These are phyloP conservation scores for Glareola pratincola DNA, from an alignment of 2,113 vertebrate species.

Conservation along the genomic window DNA sequence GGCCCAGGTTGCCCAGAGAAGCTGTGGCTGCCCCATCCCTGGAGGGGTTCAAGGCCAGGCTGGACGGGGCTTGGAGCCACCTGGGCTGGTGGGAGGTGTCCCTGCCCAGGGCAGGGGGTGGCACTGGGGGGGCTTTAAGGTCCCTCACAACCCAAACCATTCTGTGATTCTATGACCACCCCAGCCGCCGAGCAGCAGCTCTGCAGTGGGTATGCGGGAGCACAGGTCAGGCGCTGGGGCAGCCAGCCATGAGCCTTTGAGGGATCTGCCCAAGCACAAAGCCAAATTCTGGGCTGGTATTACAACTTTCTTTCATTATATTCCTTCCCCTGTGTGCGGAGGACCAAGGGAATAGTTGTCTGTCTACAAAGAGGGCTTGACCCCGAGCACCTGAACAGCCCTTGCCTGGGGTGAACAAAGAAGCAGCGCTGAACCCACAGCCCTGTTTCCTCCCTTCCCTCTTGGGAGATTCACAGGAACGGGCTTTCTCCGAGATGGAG, in stretches of 20 bases:
- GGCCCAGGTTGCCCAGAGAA: background rate
- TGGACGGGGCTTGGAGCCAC: background rate
- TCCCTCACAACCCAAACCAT: background rate
- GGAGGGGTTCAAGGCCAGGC: background rate
- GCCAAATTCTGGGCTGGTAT: background rate
- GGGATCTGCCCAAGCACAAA: background rate
- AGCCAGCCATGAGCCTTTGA: background rate
- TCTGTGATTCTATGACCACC: background rate
- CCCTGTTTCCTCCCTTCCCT: background rate
- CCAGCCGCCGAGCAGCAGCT: background rate
- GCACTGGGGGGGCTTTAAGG: background rate
- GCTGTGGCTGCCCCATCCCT: background rate
- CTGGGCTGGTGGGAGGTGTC: background rate
- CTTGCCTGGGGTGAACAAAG: background rate
- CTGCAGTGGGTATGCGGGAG: fast-evolving
- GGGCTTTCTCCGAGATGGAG: background rate
- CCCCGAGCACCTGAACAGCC: background rate
- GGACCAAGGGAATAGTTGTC: background rate
- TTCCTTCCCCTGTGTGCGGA: background rate
- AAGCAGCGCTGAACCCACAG: background rate
- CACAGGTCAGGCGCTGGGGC: fast-evolving
- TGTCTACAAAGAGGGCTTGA: background rate
- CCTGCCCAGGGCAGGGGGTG: background rate
- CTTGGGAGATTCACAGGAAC: fast-evolving
- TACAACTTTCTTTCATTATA: background rate